Conservation (phyloP, 2,113 vertebrate genomes). For the Clarias macrocephalus region DNA sequence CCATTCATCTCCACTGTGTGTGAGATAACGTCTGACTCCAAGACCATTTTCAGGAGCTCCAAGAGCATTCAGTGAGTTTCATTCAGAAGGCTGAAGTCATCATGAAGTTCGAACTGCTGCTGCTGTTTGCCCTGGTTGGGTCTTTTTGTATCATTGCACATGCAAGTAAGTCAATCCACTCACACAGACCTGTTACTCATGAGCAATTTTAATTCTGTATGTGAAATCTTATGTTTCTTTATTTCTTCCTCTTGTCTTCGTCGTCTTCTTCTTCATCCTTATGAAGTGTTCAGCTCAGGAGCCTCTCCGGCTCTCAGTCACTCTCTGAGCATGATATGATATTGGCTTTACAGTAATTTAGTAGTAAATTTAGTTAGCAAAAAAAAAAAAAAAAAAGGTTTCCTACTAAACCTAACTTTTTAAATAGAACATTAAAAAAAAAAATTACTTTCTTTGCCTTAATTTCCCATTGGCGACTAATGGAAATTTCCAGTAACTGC, state of each 20-base stretch:
- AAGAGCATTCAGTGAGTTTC: constrained; percentile 20
- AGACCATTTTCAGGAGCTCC: neutral
- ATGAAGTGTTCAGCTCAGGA: neutral
- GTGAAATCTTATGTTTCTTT: neutral
- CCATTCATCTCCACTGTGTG: constrained; percentile 13
- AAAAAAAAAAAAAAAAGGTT: neutral
- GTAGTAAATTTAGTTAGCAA: too few species aligned
- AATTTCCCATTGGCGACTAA: neutral
- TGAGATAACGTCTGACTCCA: constrained; percentile 10
- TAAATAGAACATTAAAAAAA: too few species aligned
- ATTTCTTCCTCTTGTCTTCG: neutral
- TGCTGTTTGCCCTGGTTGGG: constrained; percentile 49
- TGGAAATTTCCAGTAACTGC: neutral
- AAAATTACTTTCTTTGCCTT: neutral
- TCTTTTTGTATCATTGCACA: constrained; percentile 43
- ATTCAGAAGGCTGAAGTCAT: constrained; percentile 42
- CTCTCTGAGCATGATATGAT: neutral
- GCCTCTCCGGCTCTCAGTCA: neutral
- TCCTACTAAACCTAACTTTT: neutral
- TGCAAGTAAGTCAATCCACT: constrained; percentile 49
- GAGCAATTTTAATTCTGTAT: neutral
- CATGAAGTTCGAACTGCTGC: constrained; percentile 48
- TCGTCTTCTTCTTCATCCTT: neutral
- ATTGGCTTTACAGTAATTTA: neutral
- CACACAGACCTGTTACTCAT: neutral